Percentiles rank a stretch among this genome's conserved stretches.
Conservation (phyloP, 2,888 invertebrate genomes). For the Elgonia sp. region DNA sequence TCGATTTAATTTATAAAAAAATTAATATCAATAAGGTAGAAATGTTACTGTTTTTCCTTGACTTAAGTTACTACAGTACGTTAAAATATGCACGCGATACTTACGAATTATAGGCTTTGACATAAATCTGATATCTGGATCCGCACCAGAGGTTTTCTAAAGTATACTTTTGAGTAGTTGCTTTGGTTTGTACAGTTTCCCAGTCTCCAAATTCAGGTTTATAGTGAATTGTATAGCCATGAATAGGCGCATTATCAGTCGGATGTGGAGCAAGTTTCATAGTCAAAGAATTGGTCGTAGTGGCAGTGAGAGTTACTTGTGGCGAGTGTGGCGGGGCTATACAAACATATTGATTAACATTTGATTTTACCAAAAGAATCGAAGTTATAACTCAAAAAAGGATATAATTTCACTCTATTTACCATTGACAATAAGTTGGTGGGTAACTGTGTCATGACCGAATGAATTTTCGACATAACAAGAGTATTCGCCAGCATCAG, state of each 20-base stretch:
- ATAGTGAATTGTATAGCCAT: constrained; percentile 96
- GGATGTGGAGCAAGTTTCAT: constrained; percentile 92
- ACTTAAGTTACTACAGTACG: no score
- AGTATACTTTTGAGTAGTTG: constrained; percentile 93
- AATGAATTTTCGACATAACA: constrained; percentile 97
- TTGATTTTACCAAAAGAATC: neutral
- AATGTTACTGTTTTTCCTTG: no score
- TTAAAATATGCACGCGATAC: constrained; percentile 72
- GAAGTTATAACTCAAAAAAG: neutral
- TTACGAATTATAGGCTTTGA: constrained; percentile 96
- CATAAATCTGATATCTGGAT: constrained; percentile 96
- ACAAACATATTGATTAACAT: neutral
- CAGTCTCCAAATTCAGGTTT: constrained; percentile 98
- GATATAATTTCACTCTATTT: constrained; percentile 45
- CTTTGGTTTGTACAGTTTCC: constrained; percentile 94
- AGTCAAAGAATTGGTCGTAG: constrained; percentile 92
- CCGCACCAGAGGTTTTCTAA: constrained; percentile 96
- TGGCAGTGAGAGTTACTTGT: constrained; percentile 91
- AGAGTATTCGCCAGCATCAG: constrained; percentile 97
- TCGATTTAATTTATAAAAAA: no score
- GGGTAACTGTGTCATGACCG: constrained; percentile 96
- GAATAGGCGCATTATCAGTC: constrained; percentile 94
- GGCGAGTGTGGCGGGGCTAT: constrained; percentile 93
- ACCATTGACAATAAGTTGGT: constrained; percentile 95
- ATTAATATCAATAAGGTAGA: no score